phyloP scores from a whole-genome alignment of 1,140 invertebrate genomes.

The Sitodiplosis mosellana region DNA sequence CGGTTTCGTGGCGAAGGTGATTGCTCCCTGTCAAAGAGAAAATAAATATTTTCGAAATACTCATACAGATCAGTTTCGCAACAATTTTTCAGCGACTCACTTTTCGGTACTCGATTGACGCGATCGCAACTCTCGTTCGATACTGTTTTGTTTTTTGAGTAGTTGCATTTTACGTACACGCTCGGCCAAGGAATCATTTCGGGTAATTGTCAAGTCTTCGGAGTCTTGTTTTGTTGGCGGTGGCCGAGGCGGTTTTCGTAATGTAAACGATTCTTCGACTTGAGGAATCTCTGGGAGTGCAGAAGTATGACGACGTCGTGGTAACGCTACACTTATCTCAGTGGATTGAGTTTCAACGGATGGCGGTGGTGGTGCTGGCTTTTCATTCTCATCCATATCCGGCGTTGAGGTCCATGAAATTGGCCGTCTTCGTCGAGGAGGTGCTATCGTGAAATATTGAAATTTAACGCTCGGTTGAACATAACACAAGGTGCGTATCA shows the following conservation, averaged over 20 bases:
- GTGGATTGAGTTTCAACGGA: constrained; percentile 24
- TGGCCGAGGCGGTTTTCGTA: constrained; percentile 19
- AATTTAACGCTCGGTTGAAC: too few relatives aligned
- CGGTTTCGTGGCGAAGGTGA: not conserved
- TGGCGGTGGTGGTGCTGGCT: constrained; percentile 23
- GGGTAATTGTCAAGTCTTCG: constrained; percentile 31
- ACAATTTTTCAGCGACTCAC: too few relatives aligned
- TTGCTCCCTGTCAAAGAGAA: not conserved
- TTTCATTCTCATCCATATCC: constrained; percentile 32
- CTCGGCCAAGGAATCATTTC: constrained; percentile 36
- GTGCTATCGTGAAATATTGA: too few relatives aligned
- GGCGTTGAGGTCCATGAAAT: constrained; percentile 54
- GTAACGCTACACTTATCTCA: constrained; percentile 33
- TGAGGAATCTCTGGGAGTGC: constrained; percentile 30
- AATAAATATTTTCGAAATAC: not conserved
- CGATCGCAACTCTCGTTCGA: constrained; percentile 25
- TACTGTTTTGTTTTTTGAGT: constrained; percentile 30
- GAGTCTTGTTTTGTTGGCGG: constrained; percentile 20
- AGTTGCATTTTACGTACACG: constrained; percentile 40
- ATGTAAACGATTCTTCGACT: constrained; percentile 16
- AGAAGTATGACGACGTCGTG: constrained; percentile 33
- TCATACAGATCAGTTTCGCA: not conserved
- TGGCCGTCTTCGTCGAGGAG: constrained; percentile 18
- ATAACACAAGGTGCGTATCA: too few relatives aligned
- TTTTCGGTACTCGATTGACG: too few relatives aligned